Conservation (phyloP, 1,140 invertebrate species). For the Zophobas morio region DNA sequence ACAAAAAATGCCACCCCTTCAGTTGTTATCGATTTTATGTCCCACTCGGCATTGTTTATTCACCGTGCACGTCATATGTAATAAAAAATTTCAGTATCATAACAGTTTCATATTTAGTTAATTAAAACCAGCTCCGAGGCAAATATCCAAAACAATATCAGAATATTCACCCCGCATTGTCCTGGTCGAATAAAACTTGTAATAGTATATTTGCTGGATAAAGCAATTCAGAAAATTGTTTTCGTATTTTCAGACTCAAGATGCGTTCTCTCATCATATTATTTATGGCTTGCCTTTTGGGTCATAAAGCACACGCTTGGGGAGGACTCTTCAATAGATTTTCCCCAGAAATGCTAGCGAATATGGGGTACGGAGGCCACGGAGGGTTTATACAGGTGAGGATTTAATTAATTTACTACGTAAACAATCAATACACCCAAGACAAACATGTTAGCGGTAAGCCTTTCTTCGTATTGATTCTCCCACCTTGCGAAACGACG, state of each 20-base stretch:
- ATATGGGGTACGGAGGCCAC: slow-evolving; percentile 81
- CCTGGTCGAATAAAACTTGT: no score
- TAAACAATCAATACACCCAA: background rate
- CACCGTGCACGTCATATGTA: no score
- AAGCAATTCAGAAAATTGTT: background rate
- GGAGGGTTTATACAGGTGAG: slow-evolving; percentile 64
- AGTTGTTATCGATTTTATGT: no score
- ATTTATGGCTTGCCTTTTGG: slow-evolving; percentile 60
- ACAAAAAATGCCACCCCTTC: no score
- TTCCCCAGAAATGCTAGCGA: slow-evolving; percentile 87
- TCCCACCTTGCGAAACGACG: background rate
- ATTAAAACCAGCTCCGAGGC: no score
- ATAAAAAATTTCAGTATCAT: no score
- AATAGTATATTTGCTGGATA: background rate
- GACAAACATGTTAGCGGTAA: background rate
- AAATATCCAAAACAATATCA: no score
- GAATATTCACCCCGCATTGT: no score
- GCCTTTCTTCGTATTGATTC: background rate
- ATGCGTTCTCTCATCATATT: slow-evolving; percentile 57
- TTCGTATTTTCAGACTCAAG: slow-evolving; percentile 49
- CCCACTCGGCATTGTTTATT: no score
- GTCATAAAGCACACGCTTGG: slow-evolving; percentile 74
- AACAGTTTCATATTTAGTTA: no score
- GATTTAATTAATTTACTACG: slow-evolving; percentile 2
- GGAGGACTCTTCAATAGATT: slow-evolving; percentile 88